A percentile compares a stretch with the other conserved stretches of the same genome.
Conservation (phyloP, 2,888 invertebrate species). For the Asteroscopus sphinx region DNA sequence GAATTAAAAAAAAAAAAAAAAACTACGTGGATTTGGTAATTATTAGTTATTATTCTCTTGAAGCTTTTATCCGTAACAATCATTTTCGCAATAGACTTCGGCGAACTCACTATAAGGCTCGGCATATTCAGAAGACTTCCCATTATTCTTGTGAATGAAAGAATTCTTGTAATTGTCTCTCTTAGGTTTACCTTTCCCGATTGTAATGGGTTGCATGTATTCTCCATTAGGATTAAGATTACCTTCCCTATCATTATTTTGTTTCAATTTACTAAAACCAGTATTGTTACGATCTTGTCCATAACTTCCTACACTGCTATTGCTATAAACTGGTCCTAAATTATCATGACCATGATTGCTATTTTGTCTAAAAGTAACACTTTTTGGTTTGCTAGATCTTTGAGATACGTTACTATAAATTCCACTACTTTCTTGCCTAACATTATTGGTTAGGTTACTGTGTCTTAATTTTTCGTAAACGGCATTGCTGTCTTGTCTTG, state of each 20-base stretch:
- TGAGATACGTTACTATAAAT: background rate
- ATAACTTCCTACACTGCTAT: background rate
- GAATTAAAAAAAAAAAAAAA: too few species aligned
- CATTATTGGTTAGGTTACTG: background rate
- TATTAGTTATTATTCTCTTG: too few species aligned
- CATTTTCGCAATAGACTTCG: background rate
- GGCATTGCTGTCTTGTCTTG: background rate
- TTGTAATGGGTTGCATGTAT: too few species aligned
- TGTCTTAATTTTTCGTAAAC: constrained; percentile 10
- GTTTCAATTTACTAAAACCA: background rate
- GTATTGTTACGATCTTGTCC: background rate
- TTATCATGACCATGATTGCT: background rate
- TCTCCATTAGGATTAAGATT: background rate
- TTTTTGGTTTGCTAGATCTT: constrained; percentile 8
- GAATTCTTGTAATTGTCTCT: background rate
- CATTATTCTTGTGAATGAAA: background rate
- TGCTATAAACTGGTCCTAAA: background rate
- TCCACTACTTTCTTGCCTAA: background rate
- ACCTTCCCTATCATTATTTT: background rate
- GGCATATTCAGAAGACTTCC: background rate
- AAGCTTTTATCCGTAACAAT: background rate
- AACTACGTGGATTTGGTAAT: too few species aligned
- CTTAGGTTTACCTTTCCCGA: too few species aligned
- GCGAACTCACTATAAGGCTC: background rate
- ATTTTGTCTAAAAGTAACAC: constrained; percentile 6